phyloP scores from a whole-genome alignment of 2,797 vertebrate genomes.

The Lacerta viridis region DNA sequence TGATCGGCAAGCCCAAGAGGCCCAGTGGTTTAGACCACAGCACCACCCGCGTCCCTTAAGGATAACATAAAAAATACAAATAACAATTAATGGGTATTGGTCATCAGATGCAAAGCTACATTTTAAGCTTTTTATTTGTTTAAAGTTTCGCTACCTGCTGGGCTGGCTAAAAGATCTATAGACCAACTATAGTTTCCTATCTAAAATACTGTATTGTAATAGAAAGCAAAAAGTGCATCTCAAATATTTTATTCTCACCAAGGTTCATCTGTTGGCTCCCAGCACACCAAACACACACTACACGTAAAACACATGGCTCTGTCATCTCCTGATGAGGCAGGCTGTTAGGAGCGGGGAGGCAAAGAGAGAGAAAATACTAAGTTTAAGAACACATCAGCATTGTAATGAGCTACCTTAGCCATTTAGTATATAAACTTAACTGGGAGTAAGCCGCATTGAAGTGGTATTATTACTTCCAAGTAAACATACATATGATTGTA shows the following conservation, averaged over 20 bases:
- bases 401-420: not conserved
- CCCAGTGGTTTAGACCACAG: no score
- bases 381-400: not conserved
- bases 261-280: slow-evolving; percentile 99
- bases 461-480: not conserved
- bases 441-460: not conserved
- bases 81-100: no score
- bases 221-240: slow-evolving; percentile 32
- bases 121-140: slow-evolving; percentile 3
- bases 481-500: no score
- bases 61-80: no score
- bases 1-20: no score
- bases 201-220: not conserved
- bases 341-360: slow-evolving; percentile 78
- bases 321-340: slow-evolving; percentile 97
- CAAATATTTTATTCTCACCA: slow-evolving; percentile 84
- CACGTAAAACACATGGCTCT: slow-evolving; percentile 99
- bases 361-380: slow-evolving; percentile 7
- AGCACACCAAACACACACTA: slow-evolving; percentile 98
- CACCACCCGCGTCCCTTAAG: no score
- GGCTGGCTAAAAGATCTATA: not conserved
- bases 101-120: not conserved
- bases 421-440: not conserved
- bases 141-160: not conserved
- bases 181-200: not conserved